Evolutionary conservation across 2,888 invertebrate species (phyloP).

Genomic region (Phytoseiulus persimilis): DNA sequence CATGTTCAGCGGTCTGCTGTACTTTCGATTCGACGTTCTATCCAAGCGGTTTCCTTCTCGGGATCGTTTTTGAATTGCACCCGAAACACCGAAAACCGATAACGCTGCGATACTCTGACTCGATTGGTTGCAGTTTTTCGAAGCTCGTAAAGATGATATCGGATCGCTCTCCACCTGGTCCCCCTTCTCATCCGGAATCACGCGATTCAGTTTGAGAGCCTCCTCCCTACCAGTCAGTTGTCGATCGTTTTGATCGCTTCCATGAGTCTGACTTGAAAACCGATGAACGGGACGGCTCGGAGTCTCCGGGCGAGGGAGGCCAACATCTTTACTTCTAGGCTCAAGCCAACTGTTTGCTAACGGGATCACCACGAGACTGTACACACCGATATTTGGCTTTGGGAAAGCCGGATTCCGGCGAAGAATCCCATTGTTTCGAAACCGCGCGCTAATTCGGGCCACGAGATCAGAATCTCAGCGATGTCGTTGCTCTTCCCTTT

Average conservation of each 20-base stretch:
- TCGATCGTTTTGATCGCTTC: neutral
- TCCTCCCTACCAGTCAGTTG: neutral
- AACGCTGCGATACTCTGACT: neutral
- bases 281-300: too few species aligned
- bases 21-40: neutral
- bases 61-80: neutral
- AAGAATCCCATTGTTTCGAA: neutral
- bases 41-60: neutral
- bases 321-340: too few species aligned
- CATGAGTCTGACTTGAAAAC: too few species aligned
- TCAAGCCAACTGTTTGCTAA: neutral
- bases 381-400: neutral
- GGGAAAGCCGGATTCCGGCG: neutral
- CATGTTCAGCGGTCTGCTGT: neutral
- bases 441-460: neutral
- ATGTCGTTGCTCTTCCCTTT: neutral
- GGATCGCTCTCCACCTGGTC: neutral
- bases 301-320: too few species aligned
- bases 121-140: neutral
- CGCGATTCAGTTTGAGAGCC: neutral
- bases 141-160: neutral
- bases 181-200: neutral
- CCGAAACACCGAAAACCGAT: neutral
- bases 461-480: neutral
- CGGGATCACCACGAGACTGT: neutral